Base-by-base conservation (phyloP, 2,888 invertebrate genomes). In the Stenodema calcarata region DNA sequence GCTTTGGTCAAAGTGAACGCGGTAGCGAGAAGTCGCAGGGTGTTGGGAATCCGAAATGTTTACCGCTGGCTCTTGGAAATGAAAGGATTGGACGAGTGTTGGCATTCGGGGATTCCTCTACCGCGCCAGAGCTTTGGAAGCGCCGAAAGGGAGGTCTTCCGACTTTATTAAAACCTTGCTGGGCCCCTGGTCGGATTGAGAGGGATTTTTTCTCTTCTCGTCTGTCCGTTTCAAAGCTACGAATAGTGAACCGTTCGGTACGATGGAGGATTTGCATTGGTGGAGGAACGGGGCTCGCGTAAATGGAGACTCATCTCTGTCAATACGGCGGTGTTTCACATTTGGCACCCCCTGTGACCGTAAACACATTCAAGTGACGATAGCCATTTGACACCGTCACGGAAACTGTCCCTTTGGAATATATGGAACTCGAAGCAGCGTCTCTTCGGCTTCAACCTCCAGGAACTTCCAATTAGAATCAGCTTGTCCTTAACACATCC, bases 41-140 rank as follows among this genome's bases (percentile, higher is more conserved):
- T 47, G 78, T 42, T 44, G 78, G 44, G 78, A 78, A 78, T 78
- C 44, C 78, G 78, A 78, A 78, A 78, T 78, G 78, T 78, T 78
- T 44, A 47, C 44, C 44, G 41, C 23, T 27, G 62, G 44, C 78
- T 47, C 27, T 18, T 78, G 78, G 44, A 44, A 23, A 78, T 78
- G 78, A 78, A 78, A 78, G 78, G 41, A 23, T 78, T 44, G 9
- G 78, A 18, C 78, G 44, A 44, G 62, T 47, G 78, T 78, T 78
- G 78, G 78, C 23, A 78, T 78, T 78, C 78, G 44, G 78, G 78
- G 78, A 78, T 44, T 78, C 44, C 78, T 78, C n/a, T 18, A 42
- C 78, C 78, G 27, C 41, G 44, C 1, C 42, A 18, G 78, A 18
- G 44, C 23, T 62, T 62, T 62, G 47, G 16, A 12, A 16, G 62